Conservation (phyloP, 2,113 vertebrate genomes). For the Centropristis striata region DNA sequence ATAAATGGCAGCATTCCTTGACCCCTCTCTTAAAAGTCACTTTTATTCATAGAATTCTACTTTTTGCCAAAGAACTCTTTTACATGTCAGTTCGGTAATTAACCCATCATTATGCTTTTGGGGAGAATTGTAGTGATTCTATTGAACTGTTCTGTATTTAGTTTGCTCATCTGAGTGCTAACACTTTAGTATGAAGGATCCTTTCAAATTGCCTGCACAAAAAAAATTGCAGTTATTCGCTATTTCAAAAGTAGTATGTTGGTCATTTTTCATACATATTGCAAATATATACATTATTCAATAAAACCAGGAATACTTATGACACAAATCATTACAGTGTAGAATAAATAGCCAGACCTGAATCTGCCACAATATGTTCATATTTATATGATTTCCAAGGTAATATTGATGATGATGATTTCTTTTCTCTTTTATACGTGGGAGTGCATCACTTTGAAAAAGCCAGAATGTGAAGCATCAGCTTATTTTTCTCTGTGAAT, state of each 20-base stretch:
- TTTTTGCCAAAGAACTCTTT: background rate
- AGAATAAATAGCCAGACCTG: background rate
- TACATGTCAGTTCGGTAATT: background rate
- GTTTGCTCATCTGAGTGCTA: background rate
- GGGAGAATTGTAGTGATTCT: background rate
- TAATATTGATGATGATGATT: no score
- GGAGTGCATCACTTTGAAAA: no score
- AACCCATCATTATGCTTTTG: background rate
- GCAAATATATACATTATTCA: background rate
- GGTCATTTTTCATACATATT: background rate
- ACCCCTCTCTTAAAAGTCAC: background rate
- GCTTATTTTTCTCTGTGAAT: no score
- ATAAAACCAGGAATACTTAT: background rate
- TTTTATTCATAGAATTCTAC: background rate
- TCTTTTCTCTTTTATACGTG: no score
- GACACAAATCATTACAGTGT: background rate
- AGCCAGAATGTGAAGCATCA: no score
- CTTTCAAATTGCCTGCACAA: background rate
- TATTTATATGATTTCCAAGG: background rate
- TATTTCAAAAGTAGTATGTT: background rate
- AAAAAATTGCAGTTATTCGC: no score
- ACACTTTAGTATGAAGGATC: background rate
- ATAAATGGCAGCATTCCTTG: background rate
- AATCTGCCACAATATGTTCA: background rate
- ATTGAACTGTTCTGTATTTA: background rate